Percentiles rank a stretch among this genome's conserved stretches.
Evolutionary conservation across 2,888 invertebrate species (phyloP).

Genomic region (Ligdia adustata): DNA sequence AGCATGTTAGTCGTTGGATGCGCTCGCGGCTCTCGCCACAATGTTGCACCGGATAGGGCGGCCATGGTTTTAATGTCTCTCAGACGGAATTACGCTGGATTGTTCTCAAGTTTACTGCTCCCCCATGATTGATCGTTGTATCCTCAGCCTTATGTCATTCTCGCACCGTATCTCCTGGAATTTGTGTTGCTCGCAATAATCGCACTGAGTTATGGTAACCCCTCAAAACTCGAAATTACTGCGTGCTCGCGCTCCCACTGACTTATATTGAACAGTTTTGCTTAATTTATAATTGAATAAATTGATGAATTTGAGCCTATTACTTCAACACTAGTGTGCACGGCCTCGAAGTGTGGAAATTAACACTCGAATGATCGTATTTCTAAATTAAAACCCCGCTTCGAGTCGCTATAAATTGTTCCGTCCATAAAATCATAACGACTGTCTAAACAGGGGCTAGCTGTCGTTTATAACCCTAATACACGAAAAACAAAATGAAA

Average conservation of each 20-base stretch:
- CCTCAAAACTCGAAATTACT: conserved; percentile 60
- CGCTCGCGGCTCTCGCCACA: conserved; percentile 56
- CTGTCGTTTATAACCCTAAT: conserved; percentile 72
- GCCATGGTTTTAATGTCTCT: conserved; percentile 82
- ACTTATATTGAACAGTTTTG: conserved; percentile 30
- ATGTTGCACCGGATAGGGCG: conserved; percentile 84
- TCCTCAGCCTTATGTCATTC: conserved; percentile 81
- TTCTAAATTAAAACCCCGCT: conserved; percentile 75
- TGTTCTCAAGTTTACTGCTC: conserved; percentile 82
- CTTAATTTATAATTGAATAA: conserved; percentile 27
- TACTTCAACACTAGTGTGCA: conserved; percentile 26
- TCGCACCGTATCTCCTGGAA: conserved; percentile 76
- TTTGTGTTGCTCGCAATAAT: conserved; percentile 77
- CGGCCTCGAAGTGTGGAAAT: conserved; percentile 63
- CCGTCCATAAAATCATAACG: conserved; percentile 76
- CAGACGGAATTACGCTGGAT: conserved; percentile 83
- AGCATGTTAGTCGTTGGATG: conserved; percentile 43
- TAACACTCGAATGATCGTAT: conserved; percentile 73
- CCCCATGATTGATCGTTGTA: conserved; percentile 82
- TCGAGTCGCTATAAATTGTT: conserved; percentile 72
- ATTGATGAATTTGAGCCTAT: conserved; percentile 25
- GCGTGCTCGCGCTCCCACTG: conserved; percentile 31
- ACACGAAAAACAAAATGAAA: conserved; percentile 57
- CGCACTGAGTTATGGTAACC: conserved; percentile 75
- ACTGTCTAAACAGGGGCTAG: conserved; percentile 79